Evolutionary conservation across 2,113 vertebrate species (phyloP), one percentile per base, ranked within the genome.

Genomic region (Pseudorhombus dupliciocellatus): DNA sequence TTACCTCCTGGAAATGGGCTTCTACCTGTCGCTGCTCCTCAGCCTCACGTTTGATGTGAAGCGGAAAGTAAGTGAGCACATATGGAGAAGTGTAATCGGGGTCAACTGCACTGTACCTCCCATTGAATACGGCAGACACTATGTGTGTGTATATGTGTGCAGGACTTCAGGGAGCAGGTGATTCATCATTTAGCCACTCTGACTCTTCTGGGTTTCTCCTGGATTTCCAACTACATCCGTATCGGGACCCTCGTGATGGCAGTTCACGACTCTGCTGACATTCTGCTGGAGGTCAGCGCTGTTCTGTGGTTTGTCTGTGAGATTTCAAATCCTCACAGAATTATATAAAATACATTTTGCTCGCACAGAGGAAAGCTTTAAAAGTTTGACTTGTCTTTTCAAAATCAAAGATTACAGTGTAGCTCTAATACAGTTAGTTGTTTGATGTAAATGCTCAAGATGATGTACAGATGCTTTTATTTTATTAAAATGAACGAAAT

Each of bases 151-250:
- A 12, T 56, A 10, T 16, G 9, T 71, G 28, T 78, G 3, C 66
- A 99, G 97, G 96, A 99, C 84, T 98, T 97, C 72, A 88, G 87
- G 40, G 96, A 97, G 78, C 94, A 97, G 42, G 89, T 98, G 59
- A 51, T 98, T 66, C 97, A 98, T 84, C 97, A 98, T 81, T 86
- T 97, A 70, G 95, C 95, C 67, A 97, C 97, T 15, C 80, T 99
- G 48, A 94, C 84, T 34, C 77, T 99, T 70, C 94, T 99, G 90
- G 94, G 93, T n/a, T 93, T 94, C 89, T 98, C 97, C 51, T 99
- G 96, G 95, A 95, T 95, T 52, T 94, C 91, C 75, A 99, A 98
- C 88, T 98, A 97, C 0, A 89, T 97, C 64, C 96, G 97, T 15
- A 67, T 96, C 0, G 96, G 96, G 28, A 98, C 95, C 0, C 84